A percentile compares a stretch with the other conserved stretches of the same genome.
Conservation (phyloP, 2,888 invertebrate species). For the Hirtodrosophila alboralis region DNA sequence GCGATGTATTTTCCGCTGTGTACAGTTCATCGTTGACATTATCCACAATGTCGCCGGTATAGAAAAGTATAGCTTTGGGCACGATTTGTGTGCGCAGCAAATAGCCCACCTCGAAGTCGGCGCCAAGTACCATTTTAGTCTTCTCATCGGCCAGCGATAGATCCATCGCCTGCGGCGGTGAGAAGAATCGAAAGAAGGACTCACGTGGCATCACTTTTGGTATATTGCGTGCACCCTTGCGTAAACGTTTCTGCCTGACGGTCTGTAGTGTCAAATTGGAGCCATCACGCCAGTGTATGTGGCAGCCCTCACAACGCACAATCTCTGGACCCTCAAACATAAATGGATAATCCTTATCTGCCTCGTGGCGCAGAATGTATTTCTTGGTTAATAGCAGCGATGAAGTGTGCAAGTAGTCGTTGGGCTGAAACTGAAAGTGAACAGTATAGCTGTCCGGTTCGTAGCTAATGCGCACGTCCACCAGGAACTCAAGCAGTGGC, state of each 20-base stretch:
- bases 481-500: constrained; percentile 52
- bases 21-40: constrained; percentile 45
- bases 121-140: constrained; percentile 58
- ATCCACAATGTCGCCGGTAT: constrained; percentile 66
- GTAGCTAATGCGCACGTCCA: constrained; percentile 57
- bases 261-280: constrained; percentile 58
- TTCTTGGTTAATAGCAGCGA: constrained; percentile 58
- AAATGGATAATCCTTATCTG: constrained; percentile 63
- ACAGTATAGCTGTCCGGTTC: constrained; percentile 60
- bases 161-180: constrained; percentile 60
- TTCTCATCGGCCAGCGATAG: constrained; percentile 63
- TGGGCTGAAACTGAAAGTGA: constrained; percentile 52
- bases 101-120: constrained; percentile 66
- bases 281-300: constrained; percentile 66
- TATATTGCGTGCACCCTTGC: constrained; percentile 45
- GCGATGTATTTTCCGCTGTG: constrained; percentile 41
- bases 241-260: constrained; percentile 41
- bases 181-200: constrained; percentile 67
- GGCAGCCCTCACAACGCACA: constrained; percentile 66
- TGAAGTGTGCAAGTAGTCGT: constrained; percentile 54
- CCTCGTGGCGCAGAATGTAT: constrained; percentile 61
- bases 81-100: constrained; percentile 66
- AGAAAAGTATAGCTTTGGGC: constrained; percentile 67
- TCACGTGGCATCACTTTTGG: constrained; percentile 63
- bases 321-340: constrained; percentile 68